Base-by-base conservation (phyloP, 2,113 vertebrate species). In the Triplophysa siluroides region DNA sequence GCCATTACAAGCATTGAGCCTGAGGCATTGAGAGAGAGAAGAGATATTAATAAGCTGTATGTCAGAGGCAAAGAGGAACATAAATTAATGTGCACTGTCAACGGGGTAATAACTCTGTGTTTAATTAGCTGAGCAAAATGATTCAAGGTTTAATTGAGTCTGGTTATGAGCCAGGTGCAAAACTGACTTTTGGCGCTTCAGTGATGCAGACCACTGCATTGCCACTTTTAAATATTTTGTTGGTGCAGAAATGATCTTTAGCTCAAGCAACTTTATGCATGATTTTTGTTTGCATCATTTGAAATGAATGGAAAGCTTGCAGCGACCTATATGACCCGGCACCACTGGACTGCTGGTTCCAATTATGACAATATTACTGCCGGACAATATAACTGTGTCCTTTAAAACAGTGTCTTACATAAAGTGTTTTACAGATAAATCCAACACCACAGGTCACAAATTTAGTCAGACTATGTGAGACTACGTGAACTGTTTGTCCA, bases 71-170 rank as follows among this genome's bases (percentile, higher is more conserved):
- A 66, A 83, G 43, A 41, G 29, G 6, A 21, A 63, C 11, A 47
- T 41, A 29, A 41, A 73, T 10, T 0, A 26, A 67, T 76, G 14
- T 54, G 29, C 8, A 45, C 26, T 68, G 41, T 45, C 24, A 77
- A 4, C 24, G 6, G 3, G 13, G 45, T 33, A 70, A 63, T 54
- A 14, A 6, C 12, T 74, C 29, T 69, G 11, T 60, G 76, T 75
- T 83, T 76, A 83, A 78, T 71, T n/a, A 75, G 47, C 33, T 56
- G 16, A 56, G 71, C 23, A 9, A 54, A 81, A 76, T 43, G 13
- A 52, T 19, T 66, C 13, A 50, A 45, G 52, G 71, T 47, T 64
- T 72, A 76, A 70, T 76, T 65, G 68, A 65, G 61, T 76, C 26
- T 10, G 43, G 41, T 81, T 72, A 58, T 14, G 19, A 74, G 67